Percentiles rank a stretch among this genome's conserved stretches.
phyloP scores from a whole-genome alignment of 2,113 vertebrate genomes.

The Amblyornis subalaris region DNA sequence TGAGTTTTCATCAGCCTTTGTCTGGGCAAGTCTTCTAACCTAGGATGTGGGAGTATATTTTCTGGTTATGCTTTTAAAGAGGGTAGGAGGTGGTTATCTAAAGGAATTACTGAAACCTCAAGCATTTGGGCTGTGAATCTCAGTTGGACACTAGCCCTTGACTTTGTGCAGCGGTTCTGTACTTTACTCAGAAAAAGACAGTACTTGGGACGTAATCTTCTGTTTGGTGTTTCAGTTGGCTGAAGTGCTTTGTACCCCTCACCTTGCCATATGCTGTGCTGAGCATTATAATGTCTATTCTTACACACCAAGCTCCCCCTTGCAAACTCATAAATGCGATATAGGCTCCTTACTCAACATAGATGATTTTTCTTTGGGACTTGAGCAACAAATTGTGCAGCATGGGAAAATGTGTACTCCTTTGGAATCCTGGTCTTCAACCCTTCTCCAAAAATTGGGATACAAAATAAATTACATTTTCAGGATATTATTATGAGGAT shows the following conservation, averaged over 20 bases:
- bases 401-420: not conserved
- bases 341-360: not conserved
- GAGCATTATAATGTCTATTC: not conserved
- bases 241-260: not conserved
- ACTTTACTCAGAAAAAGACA: not conserved
- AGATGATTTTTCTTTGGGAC: not conserved
- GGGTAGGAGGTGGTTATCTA: not conserved
- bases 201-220: not conserved
- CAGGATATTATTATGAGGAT: not conserved
- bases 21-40: not conserved
- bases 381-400: not conserved
- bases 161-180: not conserved
- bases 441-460: not conserved
- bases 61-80: not conserved
- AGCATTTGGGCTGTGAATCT: not conserved
- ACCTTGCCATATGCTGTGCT: not conserved
- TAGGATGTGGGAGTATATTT: not conserved
- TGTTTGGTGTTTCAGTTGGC: not conserved
- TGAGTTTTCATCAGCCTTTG: not conserved
- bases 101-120: not conserved
- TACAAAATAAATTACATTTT: accelerated
- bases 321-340: not conserved
- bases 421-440: not conserved
- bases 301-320: not conserved
- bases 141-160: not conserved